phyloP scores from a whole-genome alignment of 2,113 vertebrate genomes.

The Lethenteron camtschaticum region DNA sequence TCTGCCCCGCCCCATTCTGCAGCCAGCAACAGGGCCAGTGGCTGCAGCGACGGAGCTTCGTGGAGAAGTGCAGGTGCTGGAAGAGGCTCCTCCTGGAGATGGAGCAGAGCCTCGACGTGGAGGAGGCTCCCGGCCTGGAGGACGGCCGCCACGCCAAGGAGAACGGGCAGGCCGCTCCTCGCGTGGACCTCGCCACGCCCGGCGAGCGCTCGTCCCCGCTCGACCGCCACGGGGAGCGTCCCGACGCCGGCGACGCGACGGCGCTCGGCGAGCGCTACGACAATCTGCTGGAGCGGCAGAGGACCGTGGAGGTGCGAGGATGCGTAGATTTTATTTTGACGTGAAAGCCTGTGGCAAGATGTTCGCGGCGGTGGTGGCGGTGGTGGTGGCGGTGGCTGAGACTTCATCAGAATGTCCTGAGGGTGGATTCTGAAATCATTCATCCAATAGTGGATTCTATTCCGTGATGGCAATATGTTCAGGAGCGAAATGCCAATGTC shows the following conservation, averaged over 20 bases:
- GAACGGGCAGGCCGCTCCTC: too few relatives aligned
- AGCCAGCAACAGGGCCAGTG: conserved; percentile 38
- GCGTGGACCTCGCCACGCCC: too few relatives aligned
- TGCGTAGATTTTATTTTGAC: background rate
- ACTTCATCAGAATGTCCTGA: too few relatives aligned
- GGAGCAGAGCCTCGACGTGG: conserved; percentile 30
- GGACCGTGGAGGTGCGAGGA: conserved; percentile 38
- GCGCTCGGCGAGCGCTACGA: conserved; percentile 22
- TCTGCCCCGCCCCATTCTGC: conserved; percentile 1
- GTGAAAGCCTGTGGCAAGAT: background rate
- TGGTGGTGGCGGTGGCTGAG: background rate
- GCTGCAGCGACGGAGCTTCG: conserved; percentile 33
- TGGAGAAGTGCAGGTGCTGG: conserved; percentile 55
- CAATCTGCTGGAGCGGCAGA: conserved; percentile 43
- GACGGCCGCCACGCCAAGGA: too few relatives aligned
- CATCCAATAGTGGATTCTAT: too few relatives aligned
- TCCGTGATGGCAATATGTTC: too few relatives aligned
- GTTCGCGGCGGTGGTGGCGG: background rate
- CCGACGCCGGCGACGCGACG: too few relatives aligned
- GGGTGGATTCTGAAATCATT: too few relatives aligned
- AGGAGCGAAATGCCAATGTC: too few relatives aligned
- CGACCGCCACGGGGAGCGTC: too few relatives aligned
- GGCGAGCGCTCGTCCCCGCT: too few relatives aligned
- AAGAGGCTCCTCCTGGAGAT: conserved; percentile 45
- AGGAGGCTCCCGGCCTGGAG: conserved; percentile 9